Percentiles rank a stretch among this genome's conserved stretches.
Evolutionary conservation across 2,888 invertebrate genomes (phyloP).

Genomic region (Spodoptera picta): DNA sequence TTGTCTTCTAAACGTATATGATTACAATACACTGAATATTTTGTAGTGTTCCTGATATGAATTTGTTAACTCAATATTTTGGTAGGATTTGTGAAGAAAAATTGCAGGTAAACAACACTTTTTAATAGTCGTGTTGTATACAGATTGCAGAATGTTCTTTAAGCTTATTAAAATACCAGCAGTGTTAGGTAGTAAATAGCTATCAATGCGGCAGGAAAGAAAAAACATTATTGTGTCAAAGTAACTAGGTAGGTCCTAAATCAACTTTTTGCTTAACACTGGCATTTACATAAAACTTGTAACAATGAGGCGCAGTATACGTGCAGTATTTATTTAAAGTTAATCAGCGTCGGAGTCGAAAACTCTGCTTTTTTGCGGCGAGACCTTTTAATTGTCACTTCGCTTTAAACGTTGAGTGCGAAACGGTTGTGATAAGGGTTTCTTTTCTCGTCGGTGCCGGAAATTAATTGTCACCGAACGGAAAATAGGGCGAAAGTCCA

Average conservation of each 20-base stretch:
- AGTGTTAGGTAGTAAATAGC: not conserved
- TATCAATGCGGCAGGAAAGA: constrained; percentile 2
- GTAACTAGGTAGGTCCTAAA: constrained; percentile 34
- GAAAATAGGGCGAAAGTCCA: constrained; percentile 88
- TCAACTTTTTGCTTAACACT: constrained; percentile 43
- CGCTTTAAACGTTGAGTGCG: constrained; percentile 78
- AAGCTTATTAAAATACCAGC: not conserved
- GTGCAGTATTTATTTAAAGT: constrained; percentile 48
- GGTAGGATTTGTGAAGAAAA: too few relatives aligned
- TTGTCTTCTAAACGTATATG: constrained; percentile 34
- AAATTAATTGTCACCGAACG: constrained; percentile 89
- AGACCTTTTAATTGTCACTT: constrained; percentile 79
- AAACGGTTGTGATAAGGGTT: constrained; percentile 86
- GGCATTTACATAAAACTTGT: constrained; percentile 54
- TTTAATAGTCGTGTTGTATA: too few relatives aligned
- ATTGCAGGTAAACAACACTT: too few relatives aligned
- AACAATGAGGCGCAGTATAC: constrained; percentile 33
- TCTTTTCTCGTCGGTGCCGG: constrained; percentile 84
- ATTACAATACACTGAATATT: constrained; percentile 8
- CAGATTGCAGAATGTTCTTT: too few relatives aligned
- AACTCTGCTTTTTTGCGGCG: constrained; percentile 64
- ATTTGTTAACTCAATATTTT: not conserved
- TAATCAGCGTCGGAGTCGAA: constrained; percentile 45
- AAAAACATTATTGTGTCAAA: constrained; percentile 13
- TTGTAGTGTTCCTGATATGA: not conserved